Conservation (phyloP, 1,140 invertebrate genomes). For the Meloidogyne hapla region DNA sequence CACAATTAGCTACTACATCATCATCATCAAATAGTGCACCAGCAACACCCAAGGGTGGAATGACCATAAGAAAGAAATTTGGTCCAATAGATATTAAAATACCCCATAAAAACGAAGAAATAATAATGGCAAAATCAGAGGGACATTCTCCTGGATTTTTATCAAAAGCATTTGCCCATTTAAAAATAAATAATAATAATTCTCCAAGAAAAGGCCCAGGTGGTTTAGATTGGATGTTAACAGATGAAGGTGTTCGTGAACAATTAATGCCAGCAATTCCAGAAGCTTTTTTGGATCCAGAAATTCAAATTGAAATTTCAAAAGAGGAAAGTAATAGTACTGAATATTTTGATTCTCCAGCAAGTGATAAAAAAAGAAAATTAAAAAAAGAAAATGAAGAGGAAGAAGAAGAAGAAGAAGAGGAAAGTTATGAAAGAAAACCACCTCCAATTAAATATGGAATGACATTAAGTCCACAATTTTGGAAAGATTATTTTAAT, state of each 20-base stretch:
- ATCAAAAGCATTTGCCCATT: background rate
- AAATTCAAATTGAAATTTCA: background rate
- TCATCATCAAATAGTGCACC: background rate
- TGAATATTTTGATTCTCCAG: background rate
- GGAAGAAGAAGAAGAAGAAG: background rate
- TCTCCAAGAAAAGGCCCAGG: background rate
- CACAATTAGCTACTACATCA: background rate
- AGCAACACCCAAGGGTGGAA: background rate
- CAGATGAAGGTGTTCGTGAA: slow-evolving; percentile 1
- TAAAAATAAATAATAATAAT: background rate
- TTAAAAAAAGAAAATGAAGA: background rate
- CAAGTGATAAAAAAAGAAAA: background rate
- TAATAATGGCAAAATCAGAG: background rate
- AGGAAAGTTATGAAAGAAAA: background rate
- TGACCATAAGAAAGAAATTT: background rate
- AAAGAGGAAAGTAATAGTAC: background rate
- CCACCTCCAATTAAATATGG: background rate
- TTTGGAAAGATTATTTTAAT: slow-evolving; percentile 2
- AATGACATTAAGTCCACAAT: background rate
- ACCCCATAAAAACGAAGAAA: background rate
- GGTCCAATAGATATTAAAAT: background rate
- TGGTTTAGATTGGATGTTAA: slow-evolving; percentile 5
- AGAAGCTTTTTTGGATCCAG: background rate
- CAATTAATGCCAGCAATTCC: background rate
- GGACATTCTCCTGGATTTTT: background rate